Conservation (phyloP, 1,140 invertebrate genomes). For the Nephila pilipes region DNA sequence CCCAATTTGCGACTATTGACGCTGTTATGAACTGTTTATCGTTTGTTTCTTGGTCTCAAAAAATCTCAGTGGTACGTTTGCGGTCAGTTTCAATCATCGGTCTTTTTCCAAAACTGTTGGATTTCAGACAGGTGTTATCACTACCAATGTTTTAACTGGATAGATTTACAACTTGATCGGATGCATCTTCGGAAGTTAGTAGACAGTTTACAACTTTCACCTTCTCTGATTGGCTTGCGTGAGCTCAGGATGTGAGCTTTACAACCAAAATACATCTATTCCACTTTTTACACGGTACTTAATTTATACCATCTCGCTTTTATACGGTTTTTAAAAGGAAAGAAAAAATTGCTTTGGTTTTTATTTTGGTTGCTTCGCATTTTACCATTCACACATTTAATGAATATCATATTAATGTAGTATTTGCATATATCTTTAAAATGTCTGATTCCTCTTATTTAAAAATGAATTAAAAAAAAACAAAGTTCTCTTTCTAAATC, state of each 20-base stretch:
- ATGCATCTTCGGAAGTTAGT: not conserved
- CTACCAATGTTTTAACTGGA: not conserved
- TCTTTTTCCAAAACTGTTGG: not conserved
- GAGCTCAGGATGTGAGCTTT: not conserved
- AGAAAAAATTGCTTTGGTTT: too few species aligned
- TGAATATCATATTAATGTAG: too few species aligned
- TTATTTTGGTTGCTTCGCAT: too few species aligned
- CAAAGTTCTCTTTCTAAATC: too few species aligned
- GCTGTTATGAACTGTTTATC: conserved; percentile 44
- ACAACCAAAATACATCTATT: too few species aligned
- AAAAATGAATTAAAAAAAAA: too few species aligned
- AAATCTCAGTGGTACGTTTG: not conserved
- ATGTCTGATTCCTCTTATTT: too few species aligned
- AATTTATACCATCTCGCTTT: too few species aligned
- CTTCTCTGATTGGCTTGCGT: not conserved
- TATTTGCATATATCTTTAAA: too few species aligned
- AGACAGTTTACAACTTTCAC: not conserved
- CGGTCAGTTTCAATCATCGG: not conserved
- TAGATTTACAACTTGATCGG: conserved; percentile 3
- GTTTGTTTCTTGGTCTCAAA: not conserved
- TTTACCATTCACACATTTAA: too few species aligned
- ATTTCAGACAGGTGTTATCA: not conserved
- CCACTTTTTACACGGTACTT: too few species aligned
- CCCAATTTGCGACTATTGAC: conserved; percentile 13
- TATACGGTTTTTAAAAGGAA: too few species aligned